A percentile compares a stretch with the other conserved stretches of the same genome.
Evolutionary conservation across 2,113 vertebrate species (phyloP).

Genomic region (Triplophysa dalaica): DNA sequence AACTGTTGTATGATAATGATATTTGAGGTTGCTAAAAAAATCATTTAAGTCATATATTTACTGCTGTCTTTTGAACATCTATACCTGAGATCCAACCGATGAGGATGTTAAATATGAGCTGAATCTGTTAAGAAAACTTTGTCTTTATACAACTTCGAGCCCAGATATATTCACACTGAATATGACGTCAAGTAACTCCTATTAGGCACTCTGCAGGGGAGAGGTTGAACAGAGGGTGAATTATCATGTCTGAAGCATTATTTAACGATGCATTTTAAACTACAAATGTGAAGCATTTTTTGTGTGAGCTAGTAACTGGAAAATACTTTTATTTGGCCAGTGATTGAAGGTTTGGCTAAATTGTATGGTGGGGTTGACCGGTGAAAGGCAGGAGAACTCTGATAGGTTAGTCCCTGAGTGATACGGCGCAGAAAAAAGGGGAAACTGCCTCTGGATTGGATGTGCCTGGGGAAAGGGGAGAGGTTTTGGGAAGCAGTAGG

Average conservation of each 20-base stretch:
- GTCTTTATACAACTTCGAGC: neutral
- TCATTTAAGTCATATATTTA: neutral
- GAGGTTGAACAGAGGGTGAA: constrained; percentile 38
- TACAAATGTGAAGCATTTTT: neutral
- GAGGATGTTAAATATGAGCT: neutral
- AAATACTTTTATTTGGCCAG: constrained; percentile 55
- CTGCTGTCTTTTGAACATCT: neutral
- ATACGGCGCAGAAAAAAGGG: constrained; percentile 54
- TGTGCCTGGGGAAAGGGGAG: constrained; percentile 52
- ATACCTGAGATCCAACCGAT: constrained; percentile 24
- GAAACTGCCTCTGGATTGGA: constrained; percentile 53
- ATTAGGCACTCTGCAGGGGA: constrained; percentile 51
- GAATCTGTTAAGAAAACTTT: neutral
- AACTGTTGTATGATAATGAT: neutral
- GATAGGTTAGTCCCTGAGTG: constrained; percentile 48
- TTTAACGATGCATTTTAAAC: neutral
- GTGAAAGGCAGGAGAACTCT: constrained; percentile 52
- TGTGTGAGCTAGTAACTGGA: neutral
- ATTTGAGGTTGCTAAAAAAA: neutral
- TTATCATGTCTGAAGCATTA: neutral
- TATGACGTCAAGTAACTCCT: neutral
- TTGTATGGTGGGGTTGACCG: constrained; percentile 46
- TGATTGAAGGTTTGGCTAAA: constrained; percentile 12
- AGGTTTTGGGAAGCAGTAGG: constrained; percentile 67
- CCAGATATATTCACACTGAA: constrained; percentile 20